These are phyloP conservation scores for Epinephelus fuscoguttatus DNA, from an alignment of 2,113 vertebrate genomes.

Conservation along the genomic window DNA sequence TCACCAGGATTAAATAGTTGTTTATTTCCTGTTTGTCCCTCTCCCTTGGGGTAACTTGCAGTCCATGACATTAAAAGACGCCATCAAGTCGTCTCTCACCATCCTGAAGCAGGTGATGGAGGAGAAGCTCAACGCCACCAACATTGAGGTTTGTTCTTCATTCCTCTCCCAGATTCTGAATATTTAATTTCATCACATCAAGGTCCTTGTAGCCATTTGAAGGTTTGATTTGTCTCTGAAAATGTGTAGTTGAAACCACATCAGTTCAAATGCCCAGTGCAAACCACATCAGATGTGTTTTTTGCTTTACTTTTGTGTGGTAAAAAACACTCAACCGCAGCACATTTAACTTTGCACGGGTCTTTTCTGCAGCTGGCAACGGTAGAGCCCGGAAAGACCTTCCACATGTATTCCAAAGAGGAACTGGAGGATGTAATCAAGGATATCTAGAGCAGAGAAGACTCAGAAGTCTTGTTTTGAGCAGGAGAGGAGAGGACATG, in stretches of 20 bases:
- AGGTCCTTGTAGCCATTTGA: background rate
- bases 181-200: background rate
- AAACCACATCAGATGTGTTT: no score
- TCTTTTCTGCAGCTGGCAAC: slow-evolving; percentile 90
- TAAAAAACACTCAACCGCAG: no score
- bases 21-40: slow-evolving; percentile 17
- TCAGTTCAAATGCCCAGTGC: background rate
- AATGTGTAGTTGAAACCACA: background rate
- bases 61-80: slow-evolving; percentile 99
- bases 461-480: slow-evolving; percentile 45
- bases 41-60: slow-evolving; percentile 63
- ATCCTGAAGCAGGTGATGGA: slow-evolving; percentile 99
- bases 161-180: background rate
- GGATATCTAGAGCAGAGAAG: slow-evolving; percentile 89
- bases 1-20: background rate
- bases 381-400: slow-evolving; percentile 94
- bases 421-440: slow-evolving; percentile 99
- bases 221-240: background rate
- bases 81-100: slow-evolving; percentile 97
- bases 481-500: slow-evolving; percentile 35
- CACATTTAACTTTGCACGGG: slow-evolving; percentile 6
- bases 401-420: slow-evolving; percentile 99
- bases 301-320: no score
- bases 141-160: slow-evolving; percentile 91
- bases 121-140: slow-evolving; percentile 98